Conservation (phyloP, 2,113 vertebrate species). For the Caretta caretta region DNA sequence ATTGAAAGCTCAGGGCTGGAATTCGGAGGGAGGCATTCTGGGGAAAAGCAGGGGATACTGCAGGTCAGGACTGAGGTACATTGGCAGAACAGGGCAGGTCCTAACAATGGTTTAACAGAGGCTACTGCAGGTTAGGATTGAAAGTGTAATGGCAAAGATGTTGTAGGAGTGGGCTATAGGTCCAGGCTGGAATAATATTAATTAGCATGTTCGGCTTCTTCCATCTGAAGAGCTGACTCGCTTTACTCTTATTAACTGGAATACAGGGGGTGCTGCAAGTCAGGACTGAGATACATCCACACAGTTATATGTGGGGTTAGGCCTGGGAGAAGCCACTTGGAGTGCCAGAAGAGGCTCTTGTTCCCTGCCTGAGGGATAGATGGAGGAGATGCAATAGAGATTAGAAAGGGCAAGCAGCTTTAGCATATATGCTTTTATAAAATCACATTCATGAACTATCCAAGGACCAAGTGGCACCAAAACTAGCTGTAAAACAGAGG, state of each 20-base stretch:
- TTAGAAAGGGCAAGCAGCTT: slow-evolving; percentile 41
- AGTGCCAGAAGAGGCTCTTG: background rate
- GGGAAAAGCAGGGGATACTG: background rate
- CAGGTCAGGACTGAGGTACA: accelerated
- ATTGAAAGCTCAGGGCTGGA: background rate
- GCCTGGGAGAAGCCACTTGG: background rate
- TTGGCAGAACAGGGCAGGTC: accelerated
- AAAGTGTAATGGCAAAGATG: accelerated
- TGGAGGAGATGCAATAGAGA: background rate
- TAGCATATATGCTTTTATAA: background rate
- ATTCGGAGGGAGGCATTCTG: accelerated
- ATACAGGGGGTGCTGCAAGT: background rate
- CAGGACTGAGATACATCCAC: background rate
- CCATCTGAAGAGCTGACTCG: background rate
- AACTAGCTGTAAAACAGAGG: background rate
- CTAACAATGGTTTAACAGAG: accelerated
- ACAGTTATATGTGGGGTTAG: background rate
- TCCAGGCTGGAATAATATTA: accelerated
- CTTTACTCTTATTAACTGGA: background rate
- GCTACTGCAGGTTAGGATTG: accelerated
- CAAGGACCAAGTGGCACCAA: slow-evolving; percentile 30
- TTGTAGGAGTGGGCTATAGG: accelerated
- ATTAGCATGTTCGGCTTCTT: background rate
- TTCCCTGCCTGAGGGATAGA: background rate
- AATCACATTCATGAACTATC: background rate